Base-by-base conservation (phyloP, 2,797 vertebrate species). In the Toxotes lorentzi region DNA sequence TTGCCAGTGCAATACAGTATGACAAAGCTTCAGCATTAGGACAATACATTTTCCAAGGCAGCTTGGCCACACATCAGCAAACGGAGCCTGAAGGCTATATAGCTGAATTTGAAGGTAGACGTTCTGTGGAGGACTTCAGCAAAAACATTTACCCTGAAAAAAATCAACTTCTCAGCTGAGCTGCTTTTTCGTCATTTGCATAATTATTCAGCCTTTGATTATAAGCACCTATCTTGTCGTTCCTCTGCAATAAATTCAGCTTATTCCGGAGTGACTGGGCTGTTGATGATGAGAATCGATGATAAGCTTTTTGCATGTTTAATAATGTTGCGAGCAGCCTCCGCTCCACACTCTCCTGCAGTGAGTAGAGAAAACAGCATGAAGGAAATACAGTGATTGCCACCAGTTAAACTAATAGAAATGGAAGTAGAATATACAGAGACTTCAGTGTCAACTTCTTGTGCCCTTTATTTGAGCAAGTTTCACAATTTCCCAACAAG, bases 31-130 rank as follows among this genome's bases (percentile, higher is more conserved):
- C 72, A 54, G 78, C 40, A 35, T 78, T 78, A 70, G 73, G 82
- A 93, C 92, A 88, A 92, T 91, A 74, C 78, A 66, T 90, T 89
- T 90, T 85, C 83, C 27, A 14, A 76, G 78, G 71, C 78, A 89
- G 83, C 78, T 82, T 75, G 67, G 80, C 82, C 73, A 69, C 78
- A 84, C 69, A 82, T 82, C 82, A 78, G 75, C 63, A 81, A 77
- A 92, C 41, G 48, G 57, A 89, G 73, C 75, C 70, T 61, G 47
- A 86, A 85, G 81, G 73, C 64, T 76, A 38, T 82, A 85, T 71
- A 58, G 74, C 81, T 71, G 62, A 51, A 60, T 81, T 78, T 76
- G 80, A 86, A 68, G 76, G 76, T 70, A 73, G 63, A 51, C 7
- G 2, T 48, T 47, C 65, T 67, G 61, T 40, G 27, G 21, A 69